Percentiles rank a stretch among this genome's conserved stretches.
Evolutionary conservation across 2,797 vertebrate species (phyloP).

Genomic region (Falco biarmicus): DNA sequence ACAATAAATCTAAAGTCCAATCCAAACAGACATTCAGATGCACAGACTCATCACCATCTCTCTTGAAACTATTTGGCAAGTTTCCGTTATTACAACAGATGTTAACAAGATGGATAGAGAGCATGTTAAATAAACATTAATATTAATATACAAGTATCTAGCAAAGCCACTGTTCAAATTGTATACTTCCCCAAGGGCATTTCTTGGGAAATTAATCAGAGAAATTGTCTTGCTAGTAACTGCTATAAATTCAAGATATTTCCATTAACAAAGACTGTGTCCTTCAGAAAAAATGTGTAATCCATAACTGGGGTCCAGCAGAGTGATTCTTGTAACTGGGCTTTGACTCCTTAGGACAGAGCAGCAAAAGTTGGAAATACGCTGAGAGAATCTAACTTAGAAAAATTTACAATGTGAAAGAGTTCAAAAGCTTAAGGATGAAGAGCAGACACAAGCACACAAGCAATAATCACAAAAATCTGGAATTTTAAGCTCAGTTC

Average conservation of each 20-base stretch:
- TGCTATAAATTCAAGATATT: background rate
- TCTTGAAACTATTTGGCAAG: constrained; percentile 41
- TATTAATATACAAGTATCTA: constrained; percentile 11
- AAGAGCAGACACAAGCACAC: background rate
- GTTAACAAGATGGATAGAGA: constrained; percentile 42
- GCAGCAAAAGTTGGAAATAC: background rate
- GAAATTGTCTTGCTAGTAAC: background rate
- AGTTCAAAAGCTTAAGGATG: constrained; percentile 12
- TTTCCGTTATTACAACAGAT: constrained; percentile 37
- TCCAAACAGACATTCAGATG: background rate
- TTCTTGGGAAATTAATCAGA: background rate
- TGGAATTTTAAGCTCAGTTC: background rate
- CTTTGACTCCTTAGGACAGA: background rate
- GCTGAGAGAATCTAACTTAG: background rate
- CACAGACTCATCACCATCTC: background rate
- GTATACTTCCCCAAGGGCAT: background rate
- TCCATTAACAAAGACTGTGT: background rate
- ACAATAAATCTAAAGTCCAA: constrained; percentile 26
- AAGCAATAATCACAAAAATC: background rate
- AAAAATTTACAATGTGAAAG: background rate
- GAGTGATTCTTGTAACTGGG: background rate
- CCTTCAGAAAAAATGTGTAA: background rate
- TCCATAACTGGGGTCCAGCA: background rate
- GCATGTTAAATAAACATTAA: constrained; percentile 23
- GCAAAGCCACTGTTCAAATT: constrained; percentile 29